Percentiles rank a stretch among this genome's conserved stretches.
These are phyloP conservation scores for Pocillopora damicornis DNA, from an alignment of 64 coral and sea anemone genomes.

Conservation along the genomic window DNA sequence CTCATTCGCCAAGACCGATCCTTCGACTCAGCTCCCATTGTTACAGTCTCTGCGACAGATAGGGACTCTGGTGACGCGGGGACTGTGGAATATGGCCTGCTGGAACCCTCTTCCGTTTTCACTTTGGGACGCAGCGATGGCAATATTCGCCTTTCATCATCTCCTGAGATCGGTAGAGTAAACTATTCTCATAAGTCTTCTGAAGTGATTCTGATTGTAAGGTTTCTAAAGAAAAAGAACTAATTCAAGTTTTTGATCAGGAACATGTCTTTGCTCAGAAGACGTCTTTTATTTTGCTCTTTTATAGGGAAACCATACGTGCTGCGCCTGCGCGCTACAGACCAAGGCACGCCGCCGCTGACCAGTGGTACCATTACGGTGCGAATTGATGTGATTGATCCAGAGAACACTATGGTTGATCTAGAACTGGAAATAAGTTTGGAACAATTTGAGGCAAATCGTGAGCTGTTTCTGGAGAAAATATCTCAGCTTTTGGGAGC, in stretches of 20 bases:
- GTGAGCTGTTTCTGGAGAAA: conserved; percentile 33
- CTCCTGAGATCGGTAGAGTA: conserved; percentile 29
- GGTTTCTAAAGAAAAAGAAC: no score
- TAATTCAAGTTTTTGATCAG: background rate
- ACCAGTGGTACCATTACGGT: background rate
- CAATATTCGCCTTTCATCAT: conserved; percentile 11
- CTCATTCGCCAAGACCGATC: conserved; percentile 39
- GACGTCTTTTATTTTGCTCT: background rate
- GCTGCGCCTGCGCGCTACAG: conserved; percentile 34
- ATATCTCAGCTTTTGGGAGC: conserved; percentile 41
- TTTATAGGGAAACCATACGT: conserved; percentile 16
- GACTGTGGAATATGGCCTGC: conserved; percentile 26
- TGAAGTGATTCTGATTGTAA: background rate
- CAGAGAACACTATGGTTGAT: conserved; percentile 52
- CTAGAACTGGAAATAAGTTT: conserved; percentile 42
- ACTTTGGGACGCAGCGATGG: conserved; percentile 4
- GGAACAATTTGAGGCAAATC: conserved; percentile 56
- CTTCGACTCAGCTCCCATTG: conserved; percentile 12
- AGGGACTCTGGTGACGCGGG: conserved; percentile 19
- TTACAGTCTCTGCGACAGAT: conserved; percentile 43
- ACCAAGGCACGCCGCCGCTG: conserved; percentile 32
- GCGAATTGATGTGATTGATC: conserved; percentile 40
- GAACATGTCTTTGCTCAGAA: background rate
- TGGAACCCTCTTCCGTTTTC: conserved; percentile 26
- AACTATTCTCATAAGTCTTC: background rate